A percentile compares a stretch with the other conserved stretches of the same genome.
These are phyloP conservation scores for Andrena haemorrhoa DNA, from an alignment of 2,888 invertebrate species.

Conservation along the genomic window DNA sequence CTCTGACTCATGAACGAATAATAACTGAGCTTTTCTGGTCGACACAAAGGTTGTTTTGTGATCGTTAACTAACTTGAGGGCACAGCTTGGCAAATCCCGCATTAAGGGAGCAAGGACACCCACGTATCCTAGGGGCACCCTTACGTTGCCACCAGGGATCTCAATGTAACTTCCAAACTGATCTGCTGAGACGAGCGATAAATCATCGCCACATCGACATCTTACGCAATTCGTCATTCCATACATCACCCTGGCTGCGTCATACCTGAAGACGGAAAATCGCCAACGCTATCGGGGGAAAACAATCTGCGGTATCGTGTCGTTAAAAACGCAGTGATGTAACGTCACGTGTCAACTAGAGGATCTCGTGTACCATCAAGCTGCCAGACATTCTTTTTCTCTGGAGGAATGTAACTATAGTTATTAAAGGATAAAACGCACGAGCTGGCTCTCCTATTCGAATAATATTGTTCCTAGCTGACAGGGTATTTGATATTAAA, in stretches of 20 bases:
- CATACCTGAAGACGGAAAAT: conserved; percentile 85
- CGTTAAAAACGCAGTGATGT: conserved; percentile 62
- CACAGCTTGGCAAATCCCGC: conserved; percentile 86
- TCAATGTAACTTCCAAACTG: conserved; percentile 90
- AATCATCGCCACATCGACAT: conserved; percentile 89
- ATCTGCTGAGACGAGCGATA: conserved; percentile 90
- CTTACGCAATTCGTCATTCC: conserved; percentile 88
- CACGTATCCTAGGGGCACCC: conserved; percentile 89
- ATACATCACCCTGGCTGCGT: conserved; percentile 89
- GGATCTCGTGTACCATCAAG: not conserved
- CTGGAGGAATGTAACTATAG: not conserved
- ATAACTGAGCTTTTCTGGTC: no score
- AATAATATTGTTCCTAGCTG: no score
- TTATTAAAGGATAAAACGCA: no score
- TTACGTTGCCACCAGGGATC: conserved; percentile 89
- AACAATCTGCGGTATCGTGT: not conserved
- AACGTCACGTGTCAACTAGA: conserved; percentile 26
- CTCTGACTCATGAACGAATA: no score
- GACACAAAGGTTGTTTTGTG: no score
- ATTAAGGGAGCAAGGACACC: conserved; percentile 89
- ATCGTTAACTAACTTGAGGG: conserved; percentile 54
- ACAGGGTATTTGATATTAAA: no score
- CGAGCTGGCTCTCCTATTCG: no score
- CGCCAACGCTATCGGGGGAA: conserved; percentile 35
- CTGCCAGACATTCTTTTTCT: not conserved